Percentiles rank a stretch among this genome's conserved stretches.
These are phyloP conservation scores for Panthera uncia DNA, from an alignment of 2,113 vertebrate species.

Conservation along the genomic window DNA sequence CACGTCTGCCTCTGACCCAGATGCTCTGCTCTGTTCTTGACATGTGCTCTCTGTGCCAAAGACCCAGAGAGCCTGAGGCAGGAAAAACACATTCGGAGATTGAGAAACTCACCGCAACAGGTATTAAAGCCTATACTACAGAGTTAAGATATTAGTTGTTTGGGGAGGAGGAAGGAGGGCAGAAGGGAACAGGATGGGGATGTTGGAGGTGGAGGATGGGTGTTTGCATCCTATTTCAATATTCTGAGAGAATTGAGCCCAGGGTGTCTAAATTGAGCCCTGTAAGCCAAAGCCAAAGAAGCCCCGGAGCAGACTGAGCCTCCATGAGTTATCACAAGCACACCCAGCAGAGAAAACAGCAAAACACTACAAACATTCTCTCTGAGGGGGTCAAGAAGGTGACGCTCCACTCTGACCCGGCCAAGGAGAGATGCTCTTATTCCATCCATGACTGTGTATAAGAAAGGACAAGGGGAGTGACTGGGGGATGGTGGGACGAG, in stretches of 20 bases:
- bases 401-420: neutral
- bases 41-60: neutral
- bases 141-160: constrained; percentile 58
- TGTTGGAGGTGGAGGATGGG: neutral
- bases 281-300: constrained; percentile 41
- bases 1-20: neutral
- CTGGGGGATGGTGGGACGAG: neutral
- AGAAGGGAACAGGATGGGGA: neutral
- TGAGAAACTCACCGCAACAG: neutral
- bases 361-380: neutral
- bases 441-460: neutral
- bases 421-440: neutral
- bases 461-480: rapidly evolving
- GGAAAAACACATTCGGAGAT: constrained; percentile 5
- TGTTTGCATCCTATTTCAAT: constrained; percentile 2
- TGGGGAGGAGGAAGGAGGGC: neutral
- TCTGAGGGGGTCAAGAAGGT: neutral
- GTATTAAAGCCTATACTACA: constrained; percentile 24
- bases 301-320: neutral
- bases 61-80: neutral
- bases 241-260: neutral
- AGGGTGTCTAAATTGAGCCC: neutral
- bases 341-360: constrained; percentile 27
- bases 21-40: neutral
- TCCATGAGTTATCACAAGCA: constrained; percentile 52